Evolutionary conservation across 2,888 invertebrate species (phyloP).

Genomic region (Crioceris asparagi): DNA sequence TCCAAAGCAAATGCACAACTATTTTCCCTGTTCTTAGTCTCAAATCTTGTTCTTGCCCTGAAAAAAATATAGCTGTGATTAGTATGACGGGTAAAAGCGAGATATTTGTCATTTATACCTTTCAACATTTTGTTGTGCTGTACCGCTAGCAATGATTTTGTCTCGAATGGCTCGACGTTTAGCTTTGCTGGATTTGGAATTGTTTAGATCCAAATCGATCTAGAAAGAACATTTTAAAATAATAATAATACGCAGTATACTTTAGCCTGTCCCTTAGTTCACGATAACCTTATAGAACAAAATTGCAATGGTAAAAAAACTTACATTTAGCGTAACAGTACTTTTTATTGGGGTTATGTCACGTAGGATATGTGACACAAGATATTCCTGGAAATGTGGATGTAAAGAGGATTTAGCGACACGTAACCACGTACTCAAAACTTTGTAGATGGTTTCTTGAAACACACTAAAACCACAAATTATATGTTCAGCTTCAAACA

Average conservation of each 20-base stretch:
- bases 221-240: too few species aligned
- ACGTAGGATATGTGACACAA: neutral
- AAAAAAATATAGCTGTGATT: neutral
- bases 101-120: neutral
- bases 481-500: neutral
- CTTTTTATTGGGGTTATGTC: neutral
- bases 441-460: constrained; percentile 1
- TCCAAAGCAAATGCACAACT: constrained; percentile 15
- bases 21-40: constrained; percentile 9
- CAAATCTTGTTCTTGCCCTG: constrained; percentile 6
- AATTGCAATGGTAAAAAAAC: constrained; percentile 1
- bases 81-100: too few species aligned
- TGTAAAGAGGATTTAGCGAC: neutral
- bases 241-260: too few species aligned
- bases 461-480: neutral
- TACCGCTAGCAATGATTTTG: constrained; percentile 15
- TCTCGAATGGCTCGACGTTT: constrained; percentile 17
- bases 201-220: constrained; percentile 10
- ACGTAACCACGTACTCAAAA: neutral
- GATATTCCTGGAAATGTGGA: neutral
- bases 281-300: constrained; percentile 1
- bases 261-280: neutral
- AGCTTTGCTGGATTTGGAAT: constrained; percentile 19
- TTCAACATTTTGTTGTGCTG: constrained; percentile 2
- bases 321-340: constrained; percentile 16